Evolutionary conservation across 1,140 invertebrate genomes (phyloP), one percentile per base, ranked within the genome.

Genomic region (Panulirus ornatus): DNA sequence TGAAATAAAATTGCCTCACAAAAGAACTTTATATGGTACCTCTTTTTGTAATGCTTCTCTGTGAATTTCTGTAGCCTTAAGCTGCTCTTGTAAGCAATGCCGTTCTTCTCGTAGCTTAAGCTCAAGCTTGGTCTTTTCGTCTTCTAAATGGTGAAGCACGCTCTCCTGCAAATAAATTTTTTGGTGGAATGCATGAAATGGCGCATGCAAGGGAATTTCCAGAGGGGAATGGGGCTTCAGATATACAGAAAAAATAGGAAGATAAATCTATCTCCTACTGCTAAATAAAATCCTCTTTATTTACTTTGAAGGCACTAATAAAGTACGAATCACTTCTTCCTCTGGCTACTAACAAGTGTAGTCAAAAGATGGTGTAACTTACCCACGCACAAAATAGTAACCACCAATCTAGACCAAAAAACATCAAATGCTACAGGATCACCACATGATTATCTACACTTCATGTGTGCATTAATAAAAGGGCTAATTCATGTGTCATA

Each of bases 101-200:
- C 63, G 83, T 73, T 85, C 83, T 40, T 73, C 83, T 71, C 51
- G 27, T 51, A 47, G 42, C 9, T 30, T 51, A 14, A 42, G 40
- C 66, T 70, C 83, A 36, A 70, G 70, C n/a, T 40, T 75, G 70
- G 83, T 70, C n/a, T 85, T 85, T 42, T 85, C 83, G 42, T 85
- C 70, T 19, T 70, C 66, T 36, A 85, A 51, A 0, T 3, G 83
- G 34, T 30, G 83, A 6, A 85, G 30, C 27, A 73, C 66, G 34
- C 51, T 85, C 42, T 85, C 83, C 83, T 85, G n/a, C 34, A n/a
- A 51, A 36, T 16, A 11, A 44, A 9, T 38, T 75, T 40, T 75
- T n/a, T n/a, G n/a, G n/a, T n/a, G n/a, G n/a, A n/a, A n/a, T n/a
- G n/a, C n/a, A n/a, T 22, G 22, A 11, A 58, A 22, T 11, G 51